Conservation (phyloP, 1,140 invertebrate species). For the Leptestheria dahalacensis region DNA sequence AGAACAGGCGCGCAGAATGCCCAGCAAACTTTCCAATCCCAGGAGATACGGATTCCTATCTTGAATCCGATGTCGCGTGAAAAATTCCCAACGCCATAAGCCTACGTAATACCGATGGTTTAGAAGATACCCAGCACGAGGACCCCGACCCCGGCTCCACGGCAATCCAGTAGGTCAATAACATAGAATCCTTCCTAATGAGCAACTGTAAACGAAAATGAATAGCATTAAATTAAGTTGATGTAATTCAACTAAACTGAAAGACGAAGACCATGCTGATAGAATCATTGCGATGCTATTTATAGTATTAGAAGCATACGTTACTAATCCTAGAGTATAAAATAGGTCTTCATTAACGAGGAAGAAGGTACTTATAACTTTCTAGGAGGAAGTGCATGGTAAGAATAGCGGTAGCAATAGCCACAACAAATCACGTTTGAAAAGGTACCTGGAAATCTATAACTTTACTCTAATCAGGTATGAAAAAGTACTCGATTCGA, state of each 20-base stretch:
- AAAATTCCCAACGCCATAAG: slow-evolving; percentile 31
- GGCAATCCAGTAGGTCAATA: slow-evolving; percentile 29
- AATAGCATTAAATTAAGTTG: too few species aligned
- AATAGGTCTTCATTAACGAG: too few species aligned
- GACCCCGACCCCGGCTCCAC: slow-evolving; percentile 25
- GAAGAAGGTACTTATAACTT: too few species aligned
- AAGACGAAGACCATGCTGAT: too few species aligned
- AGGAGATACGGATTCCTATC: slow-evolving; percentile 23
- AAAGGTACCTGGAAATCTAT: slow-evolving; percentile 28
- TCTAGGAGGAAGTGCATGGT: too few species aligned
- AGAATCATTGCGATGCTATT: too few species aligned
- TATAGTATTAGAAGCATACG: too few species aligned
- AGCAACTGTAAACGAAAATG: too few species aligned
- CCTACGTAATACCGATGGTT: slow-evolving; percentile 29
- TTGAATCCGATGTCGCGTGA: slow-evolving; percentile 32
- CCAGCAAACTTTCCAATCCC: slow-evolving; percentile 29
- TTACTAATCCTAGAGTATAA: too few species aligned
- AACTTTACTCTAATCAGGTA: slow-evolving; percentile 27
- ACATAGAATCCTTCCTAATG: slow-evolving; percentile 29
- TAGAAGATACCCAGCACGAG: slow-evolving; percentile 28
- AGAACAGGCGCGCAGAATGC: slow-evolving; percentile 25
- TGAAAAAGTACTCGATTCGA: slow-evolving; percentile 32
- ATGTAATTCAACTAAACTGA: too few species aligned
- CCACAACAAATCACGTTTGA: too few species aligned
- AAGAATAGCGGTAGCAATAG: too few species aligned